Percentiles rank a stretch among this genome's conserved stretches.
These are phyloP conservation scores for Sycophaga agraensis DNA, from an alignment of 1,140 invertebrate species.

Conservation along the genomic window DNA sequence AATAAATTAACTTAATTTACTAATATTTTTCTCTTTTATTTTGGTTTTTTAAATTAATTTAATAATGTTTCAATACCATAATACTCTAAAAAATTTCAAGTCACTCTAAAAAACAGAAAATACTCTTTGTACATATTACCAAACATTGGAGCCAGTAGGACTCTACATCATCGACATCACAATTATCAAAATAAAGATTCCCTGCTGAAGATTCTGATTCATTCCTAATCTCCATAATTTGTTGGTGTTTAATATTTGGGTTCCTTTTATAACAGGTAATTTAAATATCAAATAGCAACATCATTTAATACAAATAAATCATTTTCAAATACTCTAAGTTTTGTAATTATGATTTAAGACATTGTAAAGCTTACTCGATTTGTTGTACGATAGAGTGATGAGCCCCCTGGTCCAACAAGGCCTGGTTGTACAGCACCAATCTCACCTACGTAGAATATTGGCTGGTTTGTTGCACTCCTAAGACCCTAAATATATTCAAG, in stretches of 20 bases:
- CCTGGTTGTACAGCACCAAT: constrained; percentile 43
- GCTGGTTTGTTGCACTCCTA: constrained; percentile 49
- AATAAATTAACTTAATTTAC: neutral
- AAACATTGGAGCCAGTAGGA: constrained; percentile 50
- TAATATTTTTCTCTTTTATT: neutral
- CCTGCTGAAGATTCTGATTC: constrained; percentile 25
- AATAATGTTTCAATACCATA: neutral
- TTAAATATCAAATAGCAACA: neutral
- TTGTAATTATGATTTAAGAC: neutral
- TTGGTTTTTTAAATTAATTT: neutral
- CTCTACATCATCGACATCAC: constrained; percentile 54
- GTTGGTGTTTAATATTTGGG: constrained; percentile 10
- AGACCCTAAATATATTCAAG: constrained; percentile 52
- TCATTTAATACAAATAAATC: neutral
- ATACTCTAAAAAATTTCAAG: constrained; percentile 4
- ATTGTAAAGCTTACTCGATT: constrained; percentile 45
- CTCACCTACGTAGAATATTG: constrained; percentile 56
- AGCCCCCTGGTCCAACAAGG: constrained; percentile 43
- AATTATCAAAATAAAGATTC: constrained; percentile 52
- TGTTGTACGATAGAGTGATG: constrained; percentile 49
- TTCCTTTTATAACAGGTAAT: constrained; percentile 14
- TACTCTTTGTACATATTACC: constrained; percentile 29
- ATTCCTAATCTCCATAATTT: constrained; percentile 32
- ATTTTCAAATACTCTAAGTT: no score
- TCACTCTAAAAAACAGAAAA: constrained; percentile 6